Evolutionary conservation across 2,113 vertebrate genomes (phyloP).

Genomic region (Tyto alba): DNA sequence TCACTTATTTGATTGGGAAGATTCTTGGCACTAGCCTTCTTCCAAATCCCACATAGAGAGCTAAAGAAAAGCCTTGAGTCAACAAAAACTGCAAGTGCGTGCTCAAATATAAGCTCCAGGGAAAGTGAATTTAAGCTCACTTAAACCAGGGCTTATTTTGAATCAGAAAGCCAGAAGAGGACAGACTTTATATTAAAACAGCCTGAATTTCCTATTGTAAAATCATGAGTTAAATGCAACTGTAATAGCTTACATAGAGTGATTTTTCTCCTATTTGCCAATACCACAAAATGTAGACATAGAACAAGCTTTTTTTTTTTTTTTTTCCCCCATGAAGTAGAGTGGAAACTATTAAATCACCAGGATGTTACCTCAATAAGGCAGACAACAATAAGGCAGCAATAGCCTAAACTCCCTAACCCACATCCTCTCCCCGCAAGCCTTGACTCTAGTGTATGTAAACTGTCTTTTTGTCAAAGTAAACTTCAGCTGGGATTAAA

Average conservation of each 20-base stretch:
- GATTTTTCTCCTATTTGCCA: neutral
- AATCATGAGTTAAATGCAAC: neutral
- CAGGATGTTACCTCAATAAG: neutral
- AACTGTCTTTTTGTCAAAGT: neutral
- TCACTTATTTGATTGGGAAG: neutral
- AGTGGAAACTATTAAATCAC: neutral
- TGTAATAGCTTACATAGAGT: neutral
- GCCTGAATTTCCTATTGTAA: neutral
- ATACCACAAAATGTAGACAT: neutral
- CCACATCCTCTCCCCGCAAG: neutral
- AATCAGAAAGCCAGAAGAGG: neutral
- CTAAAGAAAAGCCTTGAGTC: constrained; percentile 31
- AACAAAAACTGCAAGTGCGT: neutral
- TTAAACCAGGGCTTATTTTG: constrained; percentile 26
- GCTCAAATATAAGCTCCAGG: neutral
- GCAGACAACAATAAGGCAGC: neutral
- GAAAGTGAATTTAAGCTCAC: constrained; percentile 14
- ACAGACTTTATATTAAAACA: neutral
- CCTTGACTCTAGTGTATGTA: neutral
- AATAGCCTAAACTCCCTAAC: neutral
- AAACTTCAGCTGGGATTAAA: neutral
- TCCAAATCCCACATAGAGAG: neutral
- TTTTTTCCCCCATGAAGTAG: neutral
- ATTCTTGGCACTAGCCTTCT: neutral
- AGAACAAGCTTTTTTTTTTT: neutral